Conservation (phyloP, 2,888 invertebrate species). For the Corbicula japonica region DNA sequence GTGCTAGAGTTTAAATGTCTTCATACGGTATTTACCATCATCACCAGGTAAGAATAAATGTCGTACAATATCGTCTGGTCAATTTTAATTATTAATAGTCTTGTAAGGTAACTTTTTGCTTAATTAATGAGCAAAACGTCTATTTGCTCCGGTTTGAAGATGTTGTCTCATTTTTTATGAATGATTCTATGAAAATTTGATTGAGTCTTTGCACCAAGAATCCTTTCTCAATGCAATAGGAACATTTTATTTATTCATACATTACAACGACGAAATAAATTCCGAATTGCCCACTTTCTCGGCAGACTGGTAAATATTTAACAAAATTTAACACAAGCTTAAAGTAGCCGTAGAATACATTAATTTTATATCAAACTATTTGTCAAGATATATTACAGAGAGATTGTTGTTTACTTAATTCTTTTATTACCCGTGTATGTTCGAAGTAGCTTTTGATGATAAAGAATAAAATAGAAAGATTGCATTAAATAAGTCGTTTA, state of each 20-base stretch:
- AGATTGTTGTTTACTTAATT: too few relatives aligned
- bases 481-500: too few relatives aligned
- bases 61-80: constrained; percentile 40
- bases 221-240: constrained; percentile 7
- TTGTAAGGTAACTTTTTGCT: constrained; percentile 38
- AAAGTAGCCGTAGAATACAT: constrained; percentile 15
- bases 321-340: constrained; percentile 9
- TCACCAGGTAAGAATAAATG: constrained; percentile 58
- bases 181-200: constrained; percentile 66
- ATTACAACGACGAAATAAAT: constrained; percentile 33
- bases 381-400: too few relatives aligned
- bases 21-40: constrained; percentile 65
- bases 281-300: constrained; percentile 15
- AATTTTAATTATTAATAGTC: constrained; percentile 53
- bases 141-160: not conserved
- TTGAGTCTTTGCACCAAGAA: constrained; percentile 42
- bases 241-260: constrained; percentile 63
- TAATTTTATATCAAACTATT: constrained; percentile 11
- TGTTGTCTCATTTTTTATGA: constrained; percentile 64
- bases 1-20: constrained; percentile 51
- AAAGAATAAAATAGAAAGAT: too few relatives aligned
- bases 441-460: too few relatives aligned
- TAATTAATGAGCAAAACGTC: constrained; percentile 50
- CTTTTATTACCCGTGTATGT: too few relatives aligned
- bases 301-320: constrained; percentile 23